Percentiles rank a stretch among this genome's conserved stretches.
These are phyloP conservation scores for Drosophila paulistorum DNA, from an alignment of 1,140 invertebrate genomes.

Conservation along the genomic window DNA sequence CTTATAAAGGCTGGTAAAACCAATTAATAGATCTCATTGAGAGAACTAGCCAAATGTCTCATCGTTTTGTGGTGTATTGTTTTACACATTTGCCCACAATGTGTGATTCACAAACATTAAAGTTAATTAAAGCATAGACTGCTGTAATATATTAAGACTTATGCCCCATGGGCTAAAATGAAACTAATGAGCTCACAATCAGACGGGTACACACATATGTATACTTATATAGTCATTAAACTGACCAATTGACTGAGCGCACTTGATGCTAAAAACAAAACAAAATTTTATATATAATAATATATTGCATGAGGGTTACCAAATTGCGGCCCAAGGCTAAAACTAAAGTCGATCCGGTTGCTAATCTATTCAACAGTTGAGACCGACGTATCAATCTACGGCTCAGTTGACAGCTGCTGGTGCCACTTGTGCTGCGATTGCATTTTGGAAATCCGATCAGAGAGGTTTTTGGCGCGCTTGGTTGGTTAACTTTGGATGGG, in stretches of 20 bases:
- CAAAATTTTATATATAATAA: not conserved
- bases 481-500: not conserved
- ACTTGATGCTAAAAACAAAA: not conserved
- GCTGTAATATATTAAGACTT: conserved; percentile 11
- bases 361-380: conserved; percentile 15
- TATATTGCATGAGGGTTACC: conserved; percentile 7
- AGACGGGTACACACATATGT: not conserved
- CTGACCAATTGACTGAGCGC: conserved; percentile 17
- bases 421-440: conserved; percentile 16
- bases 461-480: conserved; percentile 15
- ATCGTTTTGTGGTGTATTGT: not conserved
- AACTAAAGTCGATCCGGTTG: conserved; percentile 9
- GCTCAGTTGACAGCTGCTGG: conserved; percentile 22
- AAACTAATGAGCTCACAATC: conserved; percentile 3
- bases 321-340: conserved; percentile 19
- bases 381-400: conserved; percentile 13
- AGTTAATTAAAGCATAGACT: conserved; percentile 34
- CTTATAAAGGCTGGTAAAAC: too few species aligned
- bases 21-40: too few species aligned
- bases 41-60: not conserved
- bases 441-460: conserved; percentile 21
- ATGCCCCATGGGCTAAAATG: conserved; percentile 5
- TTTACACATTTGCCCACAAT: not conserved
- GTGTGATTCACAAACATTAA: conserved; percentile 10
- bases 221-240: conserved; percentile 15